Conservation (phyloP, 2,113 vertebrate species). For the Syrrhaptes paradoxus region DNA sequence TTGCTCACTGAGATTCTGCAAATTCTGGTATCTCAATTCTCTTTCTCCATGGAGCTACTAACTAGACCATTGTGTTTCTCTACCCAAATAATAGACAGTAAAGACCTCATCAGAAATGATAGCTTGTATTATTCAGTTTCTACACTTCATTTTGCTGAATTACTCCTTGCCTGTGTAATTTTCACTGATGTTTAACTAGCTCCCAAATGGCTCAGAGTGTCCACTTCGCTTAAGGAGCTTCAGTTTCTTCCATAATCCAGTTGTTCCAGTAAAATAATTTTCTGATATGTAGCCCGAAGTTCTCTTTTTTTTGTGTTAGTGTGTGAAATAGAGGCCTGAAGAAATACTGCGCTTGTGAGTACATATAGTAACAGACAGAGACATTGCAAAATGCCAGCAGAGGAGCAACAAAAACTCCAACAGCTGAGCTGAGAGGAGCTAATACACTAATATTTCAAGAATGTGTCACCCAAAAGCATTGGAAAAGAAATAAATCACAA, state of each 20-base stretch:
- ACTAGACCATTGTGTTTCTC: neutral
- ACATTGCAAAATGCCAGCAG: neutral
- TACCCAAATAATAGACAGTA: neutral
- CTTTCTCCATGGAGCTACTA: neutral
- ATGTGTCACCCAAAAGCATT: neutral
- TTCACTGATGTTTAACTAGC: neutral
- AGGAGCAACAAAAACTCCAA: neutral
- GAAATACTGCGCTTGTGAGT: neutral
- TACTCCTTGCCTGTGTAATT: slow-evolving; percentile 13
- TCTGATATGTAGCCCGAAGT: neutral
- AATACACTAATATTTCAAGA: neutral
- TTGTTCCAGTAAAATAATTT: neutral
- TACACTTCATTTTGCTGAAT: slow-evolving; percentile 17
- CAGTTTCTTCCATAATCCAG: neutral
- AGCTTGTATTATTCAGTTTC: neutral
- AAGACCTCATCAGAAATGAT: neutral
- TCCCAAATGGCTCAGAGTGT: neutral
- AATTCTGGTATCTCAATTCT: neutral
- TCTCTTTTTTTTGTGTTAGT: neutral
- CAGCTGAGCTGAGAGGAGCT: neutral
- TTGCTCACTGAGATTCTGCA: neutral
- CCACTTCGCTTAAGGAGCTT: neutral
- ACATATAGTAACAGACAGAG: neutral
- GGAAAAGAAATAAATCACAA: neutral
- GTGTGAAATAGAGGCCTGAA: neutral